These are phyloP conservation scores for Gopherus flavomarginatus DNA, from an alignment of 2,113 vertebrate species.

Conservation along the genomic window DNA sequence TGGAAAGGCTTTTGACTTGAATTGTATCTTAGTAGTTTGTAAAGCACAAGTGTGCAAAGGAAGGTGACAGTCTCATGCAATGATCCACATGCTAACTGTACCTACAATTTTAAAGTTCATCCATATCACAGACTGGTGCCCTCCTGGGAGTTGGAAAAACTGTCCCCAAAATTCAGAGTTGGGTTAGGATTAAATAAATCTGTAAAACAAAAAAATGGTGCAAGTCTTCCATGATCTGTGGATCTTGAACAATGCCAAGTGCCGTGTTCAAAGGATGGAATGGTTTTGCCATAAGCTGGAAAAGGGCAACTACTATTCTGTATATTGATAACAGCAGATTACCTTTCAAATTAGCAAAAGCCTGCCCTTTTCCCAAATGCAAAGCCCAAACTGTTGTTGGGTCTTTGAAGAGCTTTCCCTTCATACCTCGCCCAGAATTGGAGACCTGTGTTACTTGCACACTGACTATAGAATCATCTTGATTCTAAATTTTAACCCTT, in stretches of 20 bases:
- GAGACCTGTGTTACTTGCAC: background rate
- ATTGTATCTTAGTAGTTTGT: background rate
- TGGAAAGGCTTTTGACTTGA: background rate
- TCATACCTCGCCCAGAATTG: background rate
- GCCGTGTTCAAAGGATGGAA: background rate
- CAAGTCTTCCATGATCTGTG: background rate
- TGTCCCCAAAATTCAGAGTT: background rate
- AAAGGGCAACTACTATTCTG: background rate
- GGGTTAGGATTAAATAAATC: background rate
- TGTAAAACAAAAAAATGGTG: background rate
- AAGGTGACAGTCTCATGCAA: background rate
- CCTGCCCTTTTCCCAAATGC: background rate
- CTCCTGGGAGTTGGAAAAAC: background rate
- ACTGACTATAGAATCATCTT: background rate
- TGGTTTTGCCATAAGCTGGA: background rate
- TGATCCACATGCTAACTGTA: background rate
- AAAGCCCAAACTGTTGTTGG: background rate
- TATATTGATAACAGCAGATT: background rate
- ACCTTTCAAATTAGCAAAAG: background rate
- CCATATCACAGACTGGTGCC: background rate
- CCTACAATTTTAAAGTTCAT: conserved; percentile 1
- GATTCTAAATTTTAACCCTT: background rate
- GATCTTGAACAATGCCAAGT: background rate
- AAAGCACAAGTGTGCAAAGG: background rate
- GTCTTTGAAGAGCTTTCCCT: background rate